Evolutionary conservation across 37 sponge, comb jelly and placozoan genomes (phyloP).

Genomic region (Hexactinellida sp.): DNA sequence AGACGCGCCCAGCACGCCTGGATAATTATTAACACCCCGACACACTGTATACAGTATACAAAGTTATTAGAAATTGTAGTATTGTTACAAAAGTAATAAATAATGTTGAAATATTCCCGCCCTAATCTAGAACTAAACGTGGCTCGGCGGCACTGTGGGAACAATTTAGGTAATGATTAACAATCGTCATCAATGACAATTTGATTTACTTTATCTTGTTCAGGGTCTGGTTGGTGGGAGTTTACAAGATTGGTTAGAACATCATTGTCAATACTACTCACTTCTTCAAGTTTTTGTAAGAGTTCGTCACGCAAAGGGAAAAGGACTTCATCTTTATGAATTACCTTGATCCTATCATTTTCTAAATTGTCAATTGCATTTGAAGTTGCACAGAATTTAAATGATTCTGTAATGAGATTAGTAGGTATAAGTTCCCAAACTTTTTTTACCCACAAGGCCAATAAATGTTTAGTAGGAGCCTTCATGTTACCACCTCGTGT

Average conservation of each 20-base stretch:
- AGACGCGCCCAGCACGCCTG: too few relatives aligned
- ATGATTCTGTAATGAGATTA: constrained; percentile 30
- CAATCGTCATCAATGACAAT: not conserved
- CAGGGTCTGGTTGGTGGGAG: not conserved
- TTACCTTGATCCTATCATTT: constrained; percentile 27
- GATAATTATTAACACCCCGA: too few relatives aligned
- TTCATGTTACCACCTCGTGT: constrained; percentile 39
- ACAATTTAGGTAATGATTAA: too few relatives aligned
- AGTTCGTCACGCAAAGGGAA: not conserved
- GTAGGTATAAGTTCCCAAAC: constrained; percentile 30
- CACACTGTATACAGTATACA: too few relatives aligned
- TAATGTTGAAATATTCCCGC: too few relatives aligned
- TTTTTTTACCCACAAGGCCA: constrained; percentile 32
- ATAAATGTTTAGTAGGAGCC: constrained; percentile 32
- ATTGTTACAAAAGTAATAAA: too few relatives aligned
- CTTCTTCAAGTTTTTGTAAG: not conserved
- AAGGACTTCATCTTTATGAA: constrained; percentile 28
- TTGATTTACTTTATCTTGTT: not conserved
- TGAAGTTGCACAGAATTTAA: constrained; percentile 36
- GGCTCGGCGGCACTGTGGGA: too few relatives aligned
- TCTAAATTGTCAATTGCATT: constrained; percentile 14
- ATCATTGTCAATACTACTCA: not conserved
- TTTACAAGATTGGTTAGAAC: not conserved
- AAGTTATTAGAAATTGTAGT: too few relatives aligned
- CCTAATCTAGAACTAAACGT: too few relatives aligned